A percentile compares a stretch with the other conserved stretches of the same genome.
These are phyloP conservation scores for Lomographa bimaculata DNA, from an alignment of 2,888 invertebrate genomes.

Conservation along the genomic window DNA sequence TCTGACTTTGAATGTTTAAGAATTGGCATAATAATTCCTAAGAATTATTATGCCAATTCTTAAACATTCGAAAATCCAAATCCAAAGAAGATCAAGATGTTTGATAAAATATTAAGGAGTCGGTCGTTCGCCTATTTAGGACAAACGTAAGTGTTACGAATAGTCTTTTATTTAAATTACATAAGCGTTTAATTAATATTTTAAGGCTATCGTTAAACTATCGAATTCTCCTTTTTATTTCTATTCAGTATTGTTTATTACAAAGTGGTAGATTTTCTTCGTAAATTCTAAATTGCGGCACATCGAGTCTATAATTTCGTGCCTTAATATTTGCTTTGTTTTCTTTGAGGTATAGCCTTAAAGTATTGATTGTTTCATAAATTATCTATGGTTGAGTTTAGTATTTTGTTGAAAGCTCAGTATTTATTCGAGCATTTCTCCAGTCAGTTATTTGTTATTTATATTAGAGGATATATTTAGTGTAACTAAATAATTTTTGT, in stretches of 20 bases:
- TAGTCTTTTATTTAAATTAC: constrained; percentile 4
- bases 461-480: constrained; percentile 36
- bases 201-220: constrained; percentile 10
- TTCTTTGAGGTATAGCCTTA: constrained; percentile 4
- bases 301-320: constrained; percentile 2
- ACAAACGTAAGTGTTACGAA: constrained; percentile 10
- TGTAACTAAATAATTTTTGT: constrained; percentile 31
- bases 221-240: no score
- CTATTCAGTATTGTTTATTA: no score
- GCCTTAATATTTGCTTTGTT: not conserved
- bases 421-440: constrained; percentile 14
- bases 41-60: no score
- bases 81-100: no score
- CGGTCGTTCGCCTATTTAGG: constrained; percentile 6
- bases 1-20: not conserved
- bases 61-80: not conserved
- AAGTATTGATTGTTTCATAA: constrained; percentile 12
- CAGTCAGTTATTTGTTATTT: constrained; percentile 32
- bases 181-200: constrained; percentile 9
- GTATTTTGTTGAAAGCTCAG: constrained; percentile 23
- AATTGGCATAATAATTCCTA: no score
- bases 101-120: not conserved
- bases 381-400: constrained; percentile 8
- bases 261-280: no score
- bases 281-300: no score